Percentiles rank a stretch among this genome's conserved stretches.
phyloP scores from a whole-genome alignment of 2,797 vertebrate genomes.

The Argya squamiceps region DNA sequence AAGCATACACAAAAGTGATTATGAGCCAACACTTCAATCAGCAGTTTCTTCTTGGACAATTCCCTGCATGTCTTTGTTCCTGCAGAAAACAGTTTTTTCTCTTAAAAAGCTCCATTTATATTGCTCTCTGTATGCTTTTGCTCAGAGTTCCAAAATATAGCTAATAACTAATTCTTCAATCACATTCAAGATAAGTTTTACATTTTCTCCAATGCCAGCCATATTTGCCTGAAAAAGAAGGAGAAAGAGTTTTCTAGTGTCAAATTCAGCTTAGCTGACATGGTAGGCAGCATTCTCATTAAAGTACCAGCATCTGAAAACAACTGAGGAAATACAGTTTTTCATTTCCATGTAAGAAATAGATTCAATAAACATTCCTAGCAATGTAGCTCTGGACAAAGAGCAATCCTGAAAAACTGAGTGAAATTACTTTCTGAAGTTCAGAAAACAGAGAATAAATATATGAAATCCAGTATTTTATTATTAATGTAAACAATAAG shows the following conservation, averaged over 20 bases:
- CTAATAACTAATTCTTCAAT: background rate
- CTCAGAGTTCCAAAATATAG: background rate
- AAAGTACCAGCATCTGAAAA: background rate
- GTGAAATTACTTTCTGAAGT: background rate
- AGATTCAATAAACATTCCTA: background rate
- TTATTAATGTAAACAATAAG: background rate
- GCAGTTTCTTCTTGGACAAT: slow-evolving; percentile 26
- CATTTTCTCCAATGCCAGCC: background rate
- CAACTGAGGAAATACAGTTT: background rate
- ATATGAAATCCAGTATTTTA: background rate
- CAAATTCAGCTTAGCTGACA: background rate
- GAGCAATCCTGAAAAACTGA: background rate
- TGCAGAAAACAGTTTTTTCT: slow-evolving; percentile 4
- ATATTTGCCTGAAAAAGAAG: background rate
- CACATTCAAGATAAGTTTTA: background rate
- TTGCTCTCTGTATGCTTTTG: background rate
- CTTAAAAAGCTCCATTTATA: background rate
- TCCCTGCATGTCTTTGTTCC: background rate
- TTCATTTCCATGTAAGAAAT: background rate
- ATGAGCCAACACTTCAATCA: slow-evolving; percentile 30
- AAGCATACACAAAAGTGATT: slow-evolving; percentile 36
- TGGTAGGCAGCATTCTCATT: background rate
- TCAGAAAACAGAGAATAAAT: background rate
- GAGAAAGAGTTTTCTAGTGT: background rate
- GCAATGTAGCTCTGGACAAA: background rate